These are phyloP conservation scores for Papilio xuthus DNA, from an alignment of 1,140 invertebrate species.

Conservation along the genomic window DNA sequence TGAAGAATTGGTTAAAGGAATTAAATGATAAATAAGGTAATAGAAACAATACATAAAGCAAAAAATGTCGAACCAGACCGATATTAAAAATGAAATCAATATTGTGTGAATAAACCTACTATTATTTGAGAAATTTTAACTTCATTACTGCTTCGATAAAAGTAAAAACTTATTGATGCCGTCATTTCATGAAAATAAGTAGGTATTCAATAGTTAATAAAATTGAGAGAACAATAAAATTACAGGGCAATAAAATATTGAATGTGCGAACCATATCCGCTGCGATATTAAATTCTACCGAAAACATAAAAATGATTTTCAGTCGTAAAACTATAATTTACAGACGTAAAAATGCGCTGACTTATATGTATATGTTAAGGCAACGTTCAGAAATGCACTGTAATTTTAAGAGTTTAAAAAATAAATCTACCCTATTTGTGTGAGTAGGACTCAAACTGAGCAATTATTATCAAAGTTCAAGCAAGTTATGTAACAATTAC, in stretches of 20 bases:
- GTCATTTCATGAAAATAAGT: slow-evolving; percentile 58
- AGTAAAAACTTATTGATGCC: slow-evolving; percentile 58
- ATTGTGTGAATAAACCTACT: not conserved
- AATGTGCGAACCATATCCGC: slow-evolving; percentile 76
- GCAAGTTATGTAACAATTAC: no score
- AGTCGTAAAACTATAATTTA: slow-evolving; percentile 81
- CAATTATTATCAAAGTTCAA: not conserved
- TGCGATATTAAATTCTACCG: slow-evolving; percentile 80
- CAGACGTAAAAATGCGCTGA: slow-evolving; percentile 80
- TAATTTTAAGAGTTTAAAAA: slow-evolving; percentile 6
- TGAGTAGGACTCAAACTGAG: not conserved
- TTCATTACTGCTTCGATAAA: slow-evolving; percentile 31
- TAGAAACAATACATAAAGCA: not conserved
- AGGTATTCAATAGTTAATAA: slow-evolving; percentile 79
- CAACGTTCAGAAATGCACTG: slow-evolving; percentile 41
- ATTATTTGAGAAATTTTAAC: not conserved
- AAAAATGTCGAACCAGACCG: not conserved
- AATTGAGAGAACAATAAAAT: slow-evolving; percentile 82
- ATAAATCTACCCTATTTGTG: not conserved
- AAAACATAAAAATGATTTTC: slow-evolving; percentile 82
- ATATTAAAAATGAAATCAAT: no score
- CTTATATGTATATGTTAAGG: slow-evolving; percentile 60
- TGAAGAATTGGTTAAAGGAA: no score
- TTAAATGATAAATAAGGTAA: no score
- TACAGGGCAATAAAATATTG: slow-evolving; percentile 79